A percentile compares a stretch with the other conserved stretches of the same genome.
These are phyloP conservation scores for Eudasyphora cyanicolor DNA, from an alignment of 2,888 invertebrate species.

Conservation along the genomic window DNA sequence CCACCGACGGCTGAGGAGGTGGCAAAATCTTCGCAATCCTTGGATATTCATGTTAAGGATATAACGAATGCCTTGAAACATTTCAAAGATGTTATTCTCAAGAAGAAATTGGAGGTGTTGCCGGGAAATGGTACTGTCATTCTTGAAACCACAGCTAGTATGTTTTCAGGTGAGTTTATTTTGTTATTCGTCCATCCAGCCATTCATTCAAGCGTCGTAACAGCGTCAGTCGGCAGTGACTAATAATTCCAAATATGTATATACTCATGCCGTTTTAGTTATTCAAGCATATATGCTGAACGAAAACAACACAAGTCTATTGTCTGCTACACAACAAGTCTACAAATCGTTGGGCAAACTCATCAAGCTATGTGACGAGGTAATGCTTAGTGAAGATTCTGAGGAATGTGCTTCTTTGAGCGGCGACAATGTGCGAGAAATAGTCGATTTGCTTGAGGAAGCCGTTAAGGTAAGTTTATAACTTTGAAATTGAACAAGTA, in stretches of 20 bases:
- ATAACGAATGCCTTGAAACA: conserved; percentile 90
- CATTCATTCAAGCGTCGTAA: too few species aligned
- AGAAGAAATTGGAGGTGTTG: conserved; percentile 94
- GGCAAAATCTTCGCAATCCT: conserved; percentile 86
- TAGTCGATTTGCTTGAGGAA: conserved; percentile 86
- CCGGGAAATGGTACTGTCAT: conserved; percentile 96
- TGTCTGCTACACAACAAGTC: conserved; percentile 91
- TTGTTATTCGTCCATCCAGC: background rate
- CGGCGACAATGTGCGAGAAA: conserved; percentile 84
- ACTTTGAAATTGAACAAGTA: background rate
- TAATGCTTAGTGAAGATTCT: conserved; percentile 88
- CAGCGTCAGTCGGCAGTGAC: too few species aligned
- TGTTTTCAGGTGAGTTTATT: conserved; percentile 84
- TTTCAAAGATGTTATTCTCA: conserved; percentile 95
- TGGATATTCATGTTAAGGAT: conserved; percentile 88
- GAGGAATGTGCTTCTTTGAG: conserved; percentile 80
- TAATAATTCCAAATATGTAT: conserved; percentile 32
- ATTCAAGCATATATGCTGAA: conserved; percentile 78
- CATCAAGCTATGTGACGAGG: conserved; percentile 94
- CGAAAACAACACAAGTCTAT: conserved; percentile 78
- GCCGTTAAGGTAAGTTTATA: conserved; percentile 85
- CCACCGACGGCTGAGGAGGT: conserved; percentile 80
- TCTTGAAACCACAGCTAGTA: conserved; percentile 93
- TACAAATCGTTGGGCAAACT: conserved; percentile 92
- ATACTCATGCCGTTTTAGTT: conserved; percentile 67